Conservation (phyloP, 1,140 invertebrate genomes). For the Acromyrmex charruanus region DNA sequence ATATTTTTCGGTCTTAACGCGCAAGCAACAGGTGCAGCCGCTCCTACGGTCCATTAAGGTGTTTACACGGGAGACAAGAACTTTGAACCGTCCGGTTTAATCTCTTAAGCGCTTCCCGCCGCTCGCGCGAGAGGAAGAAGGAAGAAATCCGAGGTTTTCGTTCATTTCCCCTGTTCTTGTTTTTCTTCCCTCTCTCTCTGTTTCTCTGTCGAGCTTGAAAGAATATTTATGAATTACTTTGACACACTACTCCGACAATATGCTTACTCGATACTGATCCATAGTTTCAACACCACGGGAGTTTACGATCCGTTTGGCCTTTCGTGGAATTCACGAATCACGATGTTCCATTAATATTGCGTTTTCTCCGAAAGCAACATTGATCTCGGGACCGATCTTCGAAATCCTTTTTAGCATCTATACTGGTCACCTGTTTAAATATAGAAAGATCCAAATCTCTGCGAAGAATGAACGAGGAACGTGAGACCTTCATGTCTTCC, state of each 20-base stretch:
- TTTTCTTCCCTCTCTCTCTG: background rate
- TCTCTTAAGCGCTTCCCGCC: slow-evolving; percentile 72
- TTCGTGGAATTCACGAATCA: slow-evolving; percentile 53
- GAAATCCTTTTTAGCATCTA: background rate
- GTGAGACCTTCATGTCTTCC: slow-evolving; percentile 26
- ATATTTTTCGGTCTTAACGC: slow-evolving; percentile 72
- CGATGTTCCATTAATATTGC: slow-evolving; percentile 22
- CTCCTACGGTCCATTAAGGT: slow-evolving; percentile 73
- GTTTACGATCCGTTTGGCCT: slow-evolving; percentile 32
- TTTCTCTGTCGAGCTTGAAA: background rate
- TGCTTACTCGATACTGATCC: background rate
- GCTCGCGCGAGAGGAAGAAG: slow-evolving; percentile 15
- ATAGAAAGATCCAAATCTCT: slow-evolving; percentile 5
- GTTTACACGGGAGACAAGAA: slow-evolving; percentile 77
- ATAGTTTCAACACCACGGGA: slow-evolving; percentile 31
- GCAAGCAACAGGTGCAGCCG: slow-evolving; percentile 73
- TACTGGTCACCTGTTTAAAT: slow-evolving; percentile 15
- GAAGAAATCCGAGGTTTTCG: slow-evolving; percentile 23
- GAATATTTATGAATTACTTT: slow-evolving; percentile 74
- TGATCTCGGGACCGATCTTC: background rate
- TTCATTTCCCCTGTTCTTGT: background rate
- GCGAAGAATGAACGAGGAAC: background rate
- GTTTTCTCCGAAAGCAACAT: slow-evolving; percentile 17
- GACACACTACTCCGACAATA: slow-evolving; percentile 23
- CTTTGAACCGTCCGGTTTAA: slow-evolving; percentile 77